Base-by-base conservation (phyloP, 2,113 vertebrate genomes). In the western clawed frog (Xenopus tropicalis) region DNA sequence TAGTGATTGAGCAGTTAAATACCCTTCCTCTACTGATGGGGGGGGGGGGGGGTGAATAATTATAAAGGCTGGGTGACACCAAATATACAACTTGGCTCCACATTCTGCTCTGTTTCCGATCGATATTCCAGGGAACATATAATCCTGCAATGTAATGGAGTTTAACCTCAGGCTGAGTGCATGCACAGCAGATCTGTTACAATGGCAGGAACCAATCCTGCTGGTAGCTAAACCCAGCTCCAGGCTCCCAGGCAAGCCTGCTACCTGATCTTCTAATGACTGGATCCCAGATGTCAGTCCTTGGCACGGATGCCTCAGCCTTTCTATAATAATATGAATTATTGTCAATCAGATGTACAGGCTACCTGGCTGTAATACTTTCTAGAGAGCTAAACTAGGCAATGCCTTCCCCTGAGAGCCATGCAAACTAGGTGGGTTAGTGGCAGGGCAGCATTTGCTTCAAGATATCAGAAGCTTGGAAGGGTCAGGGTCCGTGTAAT, bases 231-330 rank as follows among this genome's bases (percentile, higher is more conserved):
- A 23, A 14, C 73, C 14, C 14, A 57, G 58, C 29, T 57, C 48
- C 19, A 22, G 10, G 22, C 16, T 46, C 22, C 46, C 56, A 70
- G 10, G 17, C 19, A 1, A 46, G 63, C 12, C 54, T 21, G 63
- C 54, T 67, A 61, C 63, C 42, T 61, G 57, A 69, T 69, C 65
- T 54, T 68, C 7, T 69, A 61, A 61, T 51, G n/a, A 23, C 37
- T 59, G 37, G 29, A 37, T n/a, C 44, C 48, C 72, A 21, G 19
- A 69, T 74, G 25, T 21, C 56, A 19, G 46, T 48, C 46, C 16
- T 17, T 14, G 12, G 13, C 46, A 48, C 46, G 29, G 10, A 48
- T 48, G 46, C 46, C 16, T 13, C 16, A 48, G 12, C 46, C 46
- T 14, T 48, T 14, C 14, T 48, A 48, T 6, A 2, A 13, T 48